These are phyloP conservation scores for human (Homo sapiens) DNA, from an alignment of 2,113 vertebrate genomes.

Conservation along the genomic window GRCh38 chr3:45553001-45553500, in stretches of 20 bases:
- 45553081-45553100: background rate
- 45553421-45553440: background rate
- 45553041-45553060: background rate
- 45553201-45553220: too few species aligned
- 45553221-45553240: rapidly evolving
- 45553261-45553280: background rate
- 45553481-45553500: background rate
- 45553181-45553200: background rate
- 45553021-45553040: background rate
- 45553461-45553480: background rate
- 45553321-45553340: background rate
- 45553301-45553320: background rate
- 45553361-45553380: background rate
- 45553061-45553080: background rate
- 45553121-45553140: background rate
- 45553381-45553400: background rate
- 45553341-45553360: background rate
- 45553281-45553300: background rate
- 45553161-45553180: background rate
- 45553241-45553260: background rate
- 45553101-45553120: background rate
- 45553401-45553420: background rate
- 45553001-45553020: background rate
- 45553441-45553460: background rate
- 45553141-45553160: background rate